Evolutionary conservation across 2,888 invertebrate genomes (phyloP), one percentile per base, ranked within the genome.

Genomic region (Erebia ligea): DNA sequence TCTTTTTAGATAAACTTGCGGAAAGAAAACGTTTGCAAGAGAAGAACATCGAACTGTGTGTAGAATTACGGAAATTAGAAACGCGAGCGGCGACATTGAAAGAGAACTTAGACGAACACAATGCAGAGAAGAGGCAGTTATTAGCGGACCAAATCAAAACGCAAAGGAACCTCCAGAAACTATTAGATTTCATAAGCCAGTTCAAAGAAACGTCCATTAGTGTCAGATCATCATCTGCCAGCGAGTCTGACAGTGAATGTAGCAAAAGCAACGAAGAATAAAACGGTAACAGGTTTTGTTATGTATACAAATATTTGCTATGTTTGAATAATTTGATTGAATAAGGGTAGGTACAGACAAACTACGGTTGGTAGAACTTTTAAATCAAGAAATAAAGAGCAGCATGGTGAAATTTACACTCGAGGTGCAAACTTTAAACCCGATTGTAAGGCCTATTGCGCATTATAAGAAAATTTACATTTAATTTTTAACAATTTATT

Each of bases 141-240:
- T 78, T 94, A 13, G 87, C 93, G 2, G 91, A 91, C 73, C 93
- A 94, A 78, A 92, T 93, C 25, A 87, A 90, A 73, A 93, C 92
- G 2, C 93, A 92, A 79, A 84, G 92, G 74, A 91, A 93, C 79
- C 84, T 94, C 15, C 92, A 93, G 83, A 92, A 92, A 71, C 87
- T 94, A 10, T 84, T 94, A 6, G 93, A 93, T 78, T 93, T 94
- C 79, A 91, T 94, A 78, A 89, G 92, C 68, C 92, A 91, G 74
- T 94, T 94, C 72, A 92, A 92, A 71, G 92, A 92, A 76, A 91
- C 92, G 45, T 91, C 92, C 0, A 83, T 91, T 64, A 91, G 91
- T 68, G 79, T 89, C 52, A 84, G 85, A 0, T 91, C 91, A 1
- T 86, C 91, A 1, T 91, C 91, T 0, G 82, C 82, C 61, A 92